phyloP scores from a whole-genome alignment of 2,113 vertebrate species.

The Odontesthes bonariensis region DNA sequence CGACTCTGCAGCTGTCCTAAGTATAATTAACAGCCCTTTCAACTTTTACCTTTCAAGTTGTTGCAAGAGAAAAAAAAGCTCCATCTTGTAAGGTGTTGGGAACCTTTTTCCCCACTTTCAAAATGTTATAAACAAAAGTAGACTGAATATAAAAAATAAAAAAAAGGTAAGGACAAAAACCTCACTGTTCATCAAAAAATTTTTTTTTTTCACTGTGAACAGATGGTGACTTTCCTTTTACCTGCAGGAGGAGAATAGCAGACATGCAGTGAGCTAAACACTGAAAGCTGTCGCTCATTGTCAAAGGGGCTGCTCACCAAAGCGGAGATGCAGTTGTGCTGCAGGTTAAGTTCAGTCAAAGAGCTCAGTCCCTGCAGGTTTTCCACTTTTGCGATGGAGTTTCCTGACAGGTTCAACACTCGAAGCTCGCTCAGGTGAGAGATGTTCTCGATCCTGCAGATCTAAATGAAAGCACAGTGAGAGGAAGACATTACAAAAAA shows the following conservation, averaged over 20 bases:
- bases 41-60: background rate
- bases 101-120: background rate
- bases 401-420: conserved; percentile 94
- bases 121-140: background rate
- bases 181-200: background rate
- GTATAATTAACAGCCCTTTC: background rate
- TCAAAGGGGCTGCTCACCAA: conserved; percentile 85
- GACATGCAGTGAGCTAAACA: background rate
- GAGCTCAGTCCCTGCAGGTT: conserved; percentile 89
- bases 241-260: background rate
- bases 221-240: background rate
- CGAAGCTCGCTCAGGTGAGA: conserved; percentile 87
- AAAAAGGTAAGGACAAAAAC: background rate
- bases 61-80: background rate
- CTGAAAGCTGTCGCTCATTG: conserved; percentile 1
- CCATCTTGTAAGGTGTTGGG: background rate
- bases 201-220: too few species aligned
- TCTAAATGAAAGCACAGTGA: conserved; percentile 78
- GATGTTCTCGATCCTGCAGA: conserved; percentile 90
- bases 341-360: conserved; percentile 92
- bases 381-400: conserved; percentile 87
- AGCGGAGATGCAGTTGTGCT: conserved; percentile 88
- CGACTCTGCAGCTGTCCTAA: background rate
- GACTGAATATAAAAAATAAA: background rate
- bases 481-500: conserved; percentile 10